Conservation (phyloP, 1,140 invertebrate species). For the Sycophaga agraensis region DNA sequence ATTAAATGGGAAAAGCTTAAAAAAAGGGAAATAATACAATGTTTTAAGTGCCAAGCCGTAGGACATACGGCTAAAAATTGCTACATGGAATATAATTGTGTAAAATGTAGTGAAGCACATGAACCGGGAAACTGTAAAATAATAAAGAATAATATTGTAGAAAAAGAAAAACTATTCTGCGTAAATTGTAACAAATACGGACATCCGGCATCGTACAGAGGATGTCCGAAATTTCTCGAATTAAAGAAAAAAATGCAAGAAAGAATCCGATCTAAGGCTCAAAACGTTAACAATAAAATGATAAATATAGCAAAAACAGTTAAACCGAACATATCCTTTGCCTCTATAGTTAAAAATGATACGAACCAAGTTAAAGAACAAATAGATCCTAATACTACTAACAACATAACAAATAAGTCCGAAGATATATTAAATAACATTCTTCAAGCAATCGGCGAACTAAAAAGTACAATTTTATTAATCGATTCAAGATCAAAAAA, state of each 20-base stretch:
- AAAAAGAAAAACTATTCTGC: neutral
- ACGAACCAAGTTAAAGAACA: too few relatives aligned
- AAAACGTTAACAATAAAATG: neutral
- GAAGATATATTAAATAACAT: too few relatives aligned
- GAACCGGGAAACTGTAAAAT: conserved; percentile 20
- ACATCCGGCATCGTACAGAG: conserved; percentile 27
- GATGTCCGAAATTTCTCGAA: conserved; percentile 9
- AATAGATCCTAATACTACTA: too few relatives aligned
- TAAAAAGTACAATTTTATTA: conserved; percentile 30
- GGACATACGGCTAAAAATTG: conserved; percentile 32
- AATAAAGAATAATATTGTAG: neutral
- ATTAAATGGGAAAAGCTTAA: neutral
- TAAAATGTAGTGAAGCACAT: conserved; percentile 20
- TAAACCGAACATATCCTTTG: too few relatives aligned
- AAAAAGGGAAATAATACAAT: neutral
- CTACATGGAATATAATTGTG: conserved; percentile 28
- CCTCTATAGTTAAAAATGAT: too few relatives aligned
- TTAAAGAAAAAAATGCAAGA: neutral
- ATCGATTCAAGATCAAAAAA: conserved; percentile 9
- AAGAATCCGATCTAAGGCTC: neutral
- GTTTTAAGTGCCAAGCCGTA: conserved; percentile 11
- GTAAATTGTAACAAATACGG: conserved; percentile 11
- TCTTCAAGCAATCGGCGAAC: neutral
- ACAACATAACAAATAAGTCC: too few relatives aligned
- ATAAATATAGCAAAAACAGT: conserved; percentile 9